A percentile compares a stretch with the other conserved stretches of the same genome.
phyloP scores from a whole-genome alignment of 2,888 invertebrate species.

The Zelleria hepariella region DNA sequence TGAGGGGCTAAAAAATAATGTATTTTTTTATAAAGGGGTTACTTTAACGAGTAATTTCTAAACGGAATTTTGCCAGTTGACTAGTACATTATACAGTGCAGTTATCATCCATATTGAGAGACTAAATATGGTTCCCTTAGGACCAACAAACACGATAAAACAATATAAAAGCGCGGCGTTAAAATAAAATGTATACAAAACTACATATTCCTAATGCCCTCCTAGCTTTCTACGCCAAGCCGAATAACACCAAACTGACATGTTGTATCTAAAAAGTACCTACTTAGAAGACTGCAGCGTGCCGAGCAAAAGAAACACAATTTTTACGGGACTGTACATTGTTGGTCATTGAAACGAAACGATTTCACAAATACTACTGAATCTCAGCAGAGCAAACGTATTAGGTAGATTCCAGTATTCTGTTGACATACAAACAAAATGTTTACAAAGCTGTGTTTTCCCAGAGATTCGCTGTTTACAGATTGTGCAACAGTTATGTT shows the following conservation, averaged over 20 bases:
- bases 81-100: no score
- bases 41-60: no score
- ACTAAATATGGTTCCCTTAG: no score
- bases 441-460: neutral
- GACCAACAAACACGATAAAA: no score
- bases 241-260: no score
- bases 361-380: neutral
- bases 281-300: neutral
- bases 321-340: neutral
- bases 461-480: neutral
- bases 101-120: no score
- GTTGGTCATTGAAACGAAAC: neutral
- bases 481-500: neutral
- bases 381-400: neutral
- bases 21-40: no score
- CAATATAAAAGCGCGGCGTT: no score
- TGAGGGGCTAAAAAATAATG: neutral
- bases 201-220: no score
- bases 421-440: neutral
- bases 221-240: no score
- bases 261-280: neutral
- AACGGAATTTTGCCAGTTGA: no score
- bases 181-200: no score
- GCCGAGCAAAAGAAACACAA: neutral
- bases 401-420: neutral